A percentile compares a stretch with the other conserved stretches of the same genome.
Conservation (phyloP, 2,797 vertebrate species). For the Pseudotriccus pelzelni region DNA sequence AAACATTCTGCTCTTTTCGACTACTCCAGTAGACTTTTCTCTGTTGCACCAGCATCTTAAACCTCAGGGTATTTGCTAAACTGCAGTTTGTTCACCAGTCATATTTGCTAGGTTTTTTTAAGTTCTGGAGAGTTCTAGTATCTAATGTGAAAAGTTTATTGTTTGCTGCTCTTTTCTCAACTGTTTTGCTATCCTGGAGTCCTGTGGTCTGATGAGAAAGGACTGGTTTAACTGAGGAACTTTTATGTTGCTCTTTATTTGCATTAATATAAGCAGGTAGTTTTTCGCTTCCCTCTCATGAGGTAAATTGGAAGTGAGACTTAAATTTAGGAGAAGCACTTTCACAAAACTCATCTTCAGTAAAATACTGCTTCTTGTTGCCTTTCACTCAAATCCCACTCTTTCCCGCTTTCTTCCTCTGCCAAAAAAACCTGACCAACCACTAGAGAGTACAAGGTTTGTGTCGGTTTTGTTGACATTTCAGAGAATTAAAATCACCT, state of each 20-base stretch:
- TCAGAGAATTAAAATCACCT: neutral
- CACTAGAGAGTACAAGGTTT: neutral
- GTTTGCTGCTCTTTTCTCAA: neutral
- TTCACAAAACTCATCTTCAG: neutral
- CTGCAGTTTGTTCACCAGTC: neutral
- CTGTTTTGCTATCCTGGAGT: neutral
- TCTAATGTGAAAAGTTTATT: neutral
- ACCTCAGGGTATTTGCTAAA: neutral
- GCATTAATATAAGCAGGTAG: neutral
- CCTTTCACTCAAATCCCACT: neutral
- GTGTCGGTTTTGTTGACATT: neutral
- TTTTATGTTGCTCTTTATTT: neutral
- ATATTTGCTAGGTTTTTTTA: neutral
- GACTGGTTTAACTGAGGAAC: neutral
- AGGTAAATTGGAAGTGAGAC: neutral
- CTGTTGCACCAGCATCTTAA: neutral
- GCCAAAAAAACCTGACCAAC: neutral
- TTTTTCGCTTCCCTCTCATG: neutral
- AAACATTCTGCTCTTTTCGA: neutral
- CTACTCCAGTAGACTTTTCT: neutral
- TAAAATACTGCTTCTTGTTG: neutral
- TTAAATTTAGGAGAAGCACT: neutral
- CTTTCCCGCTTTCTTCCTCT: neutral
- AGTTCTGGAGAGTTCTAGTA: neutral
- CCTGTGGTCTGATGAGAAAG: neutral